phyloP scores from a whole-genome alignment of 2,113 vertebrate genomes.

The Austrofundulus limnaeus region DNA sequence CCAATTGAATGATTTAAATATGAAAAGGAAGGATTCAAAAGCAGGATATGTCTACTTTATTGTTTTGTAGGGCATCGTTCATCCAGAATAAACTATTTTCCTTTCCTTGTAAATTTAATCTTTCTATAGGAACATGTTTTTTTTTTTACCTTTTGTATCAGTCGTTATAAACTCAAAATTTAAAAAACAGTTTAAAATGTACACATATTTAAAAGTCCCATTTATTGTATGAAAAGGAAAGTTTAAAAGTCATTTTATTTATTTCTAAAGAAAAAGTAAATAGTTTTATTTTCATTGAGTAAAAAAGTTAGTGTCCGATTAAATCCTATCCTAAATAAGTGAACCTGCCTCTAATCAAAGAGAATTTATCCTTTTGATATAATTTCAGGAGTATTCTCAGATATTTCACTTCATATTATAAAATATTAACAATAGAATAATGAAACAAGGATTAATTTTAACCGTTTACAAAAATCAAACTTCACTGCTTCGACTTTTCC shows the following conservation, averaged over 20 bases:
- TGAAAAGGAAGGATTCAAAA: too few relatives aligned
- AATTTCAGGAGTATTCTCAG: background rate
- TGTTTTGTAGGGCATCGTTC: conserved; percentile 26
- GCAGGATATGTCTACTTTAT: too few relatives aligned
- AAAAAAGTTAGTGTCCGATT: too few relatives aligned
- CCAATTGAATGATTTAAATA: too few relatives aligned
- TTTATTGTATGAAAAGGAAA: too few relatives aligned
- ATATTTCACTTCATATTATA: background rate
- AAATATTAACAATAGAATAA: background rate
- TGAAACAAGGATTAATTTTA: background rate
- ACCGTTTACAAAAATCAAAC: conserved; percentile 15
- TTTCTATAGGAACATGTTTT: background rate
- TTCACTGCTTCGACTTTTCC: background rate
- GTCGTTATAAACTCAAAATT: too few relatives aligned
- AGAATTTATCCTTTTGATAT: background rate
- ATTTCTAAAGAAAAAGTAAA: too few relatives aligned
- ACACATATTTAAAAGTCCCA: too few relatives aligned
- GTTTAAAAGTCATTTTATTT: too few relatives aligned
- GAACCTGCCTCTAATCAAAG: conserved; percentile 1
- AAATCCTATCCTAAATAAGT: too few relatives aligned
- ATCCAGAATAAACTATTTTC: conserved; percentile 33
- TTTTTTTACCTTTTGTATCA: background rate
- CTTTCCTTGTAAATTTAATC: conserved; percentile 21
- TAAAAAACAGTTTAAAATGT: too few relatives aligned
- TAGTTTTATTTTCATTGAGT: too few relatives aligned